phyloP scores from a whole-genome alignment of 2,113 vertebrate genomes.

The Embiotoca jacksoni region DNA sequence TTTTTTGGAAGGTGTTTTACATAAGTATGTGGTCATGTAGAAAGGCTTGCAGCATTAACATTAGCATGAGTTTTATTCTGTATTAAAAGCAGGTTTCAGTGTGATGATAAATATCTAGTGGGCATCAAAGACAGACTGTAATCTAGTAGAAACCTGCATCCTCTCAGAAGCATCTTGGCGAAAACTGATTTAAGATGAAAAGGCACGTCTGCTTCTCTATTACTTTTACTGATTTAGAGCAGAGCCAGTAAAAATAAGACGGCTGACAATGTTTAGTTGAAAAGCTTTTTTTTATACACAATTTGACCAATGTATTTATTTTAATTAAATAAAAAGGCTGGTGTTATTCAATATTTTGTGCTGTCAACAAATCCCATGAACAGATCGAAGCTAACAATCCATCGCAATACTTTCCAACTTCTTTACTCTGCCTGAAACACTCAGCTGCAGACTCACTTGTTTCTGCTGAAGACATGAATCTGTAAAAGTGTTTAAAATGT shows the following conservation, averaged over 20 bases:
- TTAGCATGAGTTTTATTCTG: not conserved
- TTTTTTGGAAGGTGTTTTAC: not conserved
- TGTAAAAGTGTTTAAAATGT: too few relatives aligned
- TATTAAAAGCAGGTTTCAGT: constrained; percentile 3
- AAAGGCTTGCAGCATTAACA: not conserved
- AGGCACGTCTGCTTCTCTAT: not conserved
- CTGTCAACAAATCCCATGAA: not conserved
- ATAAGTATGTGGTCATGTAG: not conserved
- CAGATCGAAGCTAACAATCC: not conserved
- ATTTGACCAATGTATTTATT: not conserved
- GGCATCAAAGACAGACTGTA: constrained; percentile 29
- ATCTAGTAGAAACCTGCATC: constrained; percentile 18
- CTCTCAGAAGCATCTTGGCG: not conserved
- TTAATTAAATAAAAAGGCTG: too few relatives aligned
- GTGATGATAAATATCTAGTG: constrained; percentile 13
- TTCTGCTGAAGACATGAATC: too few relatives aligned
- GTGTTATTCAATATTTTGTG: not conserved
- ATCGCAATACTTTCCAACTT: too few relatives aligned
- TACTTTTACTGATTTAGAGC: not conserved
- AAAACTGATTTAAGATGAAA: constrained; percentile 19
- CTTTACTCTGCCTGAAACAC: too few relatives aligned
- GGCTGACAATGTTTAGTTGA: not conserved
- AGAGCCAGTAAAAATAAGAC: not conserved
- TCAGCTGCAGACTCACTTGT: too few relatives aligned
- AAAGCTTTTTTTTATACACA: not conserved